phyloP scores from a whole-genome alignment of 1,140 invertebrate genomes.

The Nymphalis io region DNA sequence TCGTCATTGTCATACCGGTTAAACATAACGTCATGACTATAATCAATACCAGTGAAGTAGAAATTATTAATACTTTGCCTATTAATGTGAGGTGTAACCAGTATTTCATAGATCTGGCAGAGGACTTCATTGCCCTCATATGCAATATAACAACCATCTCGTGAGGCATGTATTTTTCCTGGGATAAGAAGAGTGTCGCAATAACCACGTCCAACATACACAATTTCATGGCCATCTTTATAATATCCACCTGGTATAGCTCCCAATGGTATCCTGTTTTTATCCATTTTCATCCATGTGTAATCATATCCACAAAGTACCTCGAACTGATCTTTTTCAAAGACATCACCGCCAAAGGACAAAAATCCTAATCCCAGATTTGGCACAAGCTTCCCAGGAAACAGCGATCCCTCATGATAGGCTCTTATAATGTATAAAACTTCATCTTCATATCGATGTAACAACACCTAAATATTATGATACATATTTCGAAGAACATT shows the following conservation, averaged over 20 bases:
- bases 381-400: slow-evolving; percentile 87
- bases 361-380: slow-evolving; percentile 85
- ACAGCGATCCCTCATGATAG: slow-evolving; percentile 81
- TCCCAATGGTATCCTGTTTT: slow-evolving; percentile 46
- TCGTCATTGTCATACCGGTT: too few species aligned
- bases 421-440: slow-evolving; percentile 85
- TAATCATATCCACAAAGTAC: slow-evolving; percentile 70
- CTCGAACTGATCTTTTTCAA: slow-evolving; percentile 86
- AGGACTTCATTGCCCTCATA: slow-evolving; percentile 85
- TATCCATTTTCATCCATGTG: slow-evolving; percentile 43
- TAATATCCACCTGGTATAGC: slow-evolving; percentile 49
- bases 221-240: slow-evolving; percentile 74
- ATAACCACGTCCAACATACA: slow-evolving; percentile 86
- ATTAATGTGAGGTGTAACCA: slow-evolving; percentile 81
- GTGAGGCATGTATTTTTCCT: slow-evolving; percentile 84
- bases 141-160: slow-evolving; percentile 83
- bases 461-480: too few species aligned
- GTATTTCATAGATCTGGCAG: slow-evolving; percentile 45
- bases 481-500: too few species aligned
- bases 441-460: too few species aligned
- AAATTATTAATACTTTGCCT: slow-evolving; percentile 67
- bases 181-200: slow-evolving; percentile 87
- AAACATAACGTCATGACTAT: too few species aligned
- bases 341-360: slow-evolving; percentile 87
- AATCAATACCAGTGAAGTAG: too few species aligned